Base-by-base conservation (phyloP, 2,888 invertebrate genomes). In the Agrochola litura region DNA sequence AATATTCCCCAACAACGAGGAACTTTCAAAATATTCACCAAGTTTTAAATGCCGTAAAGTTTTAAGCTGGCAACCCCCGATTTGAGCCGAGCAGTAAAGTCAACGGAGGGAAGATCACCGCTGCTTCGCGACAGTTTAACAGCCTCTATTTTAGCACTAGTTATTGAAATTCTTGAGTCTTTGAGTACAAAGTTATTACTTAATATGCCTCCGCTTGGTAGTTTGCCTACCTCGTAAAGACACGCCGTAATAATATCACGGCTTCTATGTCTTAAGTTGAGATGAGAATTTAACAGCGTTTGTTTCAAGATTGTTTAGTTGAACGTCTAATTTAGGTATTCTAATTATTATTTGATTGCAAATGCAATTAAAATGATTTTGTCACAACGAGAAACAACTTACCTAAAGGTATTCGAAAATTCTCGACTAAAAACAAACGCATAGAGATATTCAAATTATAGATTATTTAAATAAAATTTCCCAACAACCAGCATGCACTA, bases 121-220 rank as follows among this genome's bases (percentile, higher is more conserved):
- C 58, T 54, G 73, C 85, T 69, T 54, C 6, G 61, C 71, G 76
- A 86, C 85, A 76, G 63, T 80, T 77, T 75, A 73, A 78, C 80
- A 75, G 60, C 77, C 75, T 64, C 80, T 64, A 74, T 85, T 76
- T 77, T 66, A 83, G 16, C 67, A 65, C 76, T 87, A 83, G 79
- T 73, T 86, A 87, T 87, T 86, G 86, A 85, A 86, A 86, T 87
- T 83, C 83, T 83, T 79, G 86, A 70, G 75, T 76, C 71, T 78
- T 81, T 72, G 71, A 79, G 67, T 63, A 63, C 66, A 64, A 80
- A 83, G 73, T 86, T 86, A 86, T 85, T 83, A 86, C 83, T 87
- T 77, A 83, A 83, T 87, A 86, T 87, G 86, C 73, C 75, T 71
- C 75, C 25, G 54, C 56, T 70, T 79, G 63, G 43, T 77, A 76